A percentile compares a stretch with the other conserved stretches of the same genome.
phyloP scores from a whole-genome alignment of 2,113 vertebrate genomes.

The Anolis carolinensis region DNA sequence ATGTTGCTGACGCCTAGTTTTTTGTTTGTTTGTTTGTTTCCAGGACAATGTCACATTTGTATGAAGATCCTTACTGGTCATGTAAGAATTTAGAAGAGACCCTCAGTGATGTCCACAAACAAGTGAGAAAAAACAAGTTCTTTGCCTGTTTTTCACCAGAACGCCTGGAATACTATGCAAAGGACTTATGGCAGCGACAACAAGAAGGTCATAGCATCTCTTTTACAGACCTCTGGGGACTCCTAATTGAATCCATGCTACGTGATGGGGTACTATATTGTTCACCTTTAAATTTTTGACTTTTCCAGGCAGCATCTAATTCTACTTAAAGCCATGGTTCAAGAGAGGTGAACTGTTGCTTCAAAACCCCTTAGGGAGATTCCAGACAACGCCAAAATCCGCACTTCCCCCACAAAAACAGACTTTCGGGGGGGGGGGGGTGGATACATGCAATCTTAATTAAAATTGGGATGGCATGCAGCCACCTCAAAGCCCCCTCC shows the following conservation, averaged over 20 bases:
- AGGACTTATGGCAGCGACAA: constrained; percentile 71
- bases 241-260: constrained; percentile 80
- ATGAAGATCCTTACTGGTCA: constrained; percentile 84
- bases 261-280: constrained; percentile 76
- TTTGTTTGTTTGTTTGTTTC: background rate
- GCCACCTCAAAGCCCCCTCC: too few relatives aligned
- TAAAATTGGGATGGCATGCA: too few relatives aligned
- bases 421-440: too few relatives aligned
- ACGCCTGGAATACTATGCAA: constrained; percentile 74
- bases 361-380: background rate
- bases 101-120: constrained; percentile 67
- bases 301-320: background rate
- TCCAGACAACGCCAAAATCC: too few relatives aligned
- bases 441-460: too few relatives aligned
- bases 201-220: constrained; percentile 78
- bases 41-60: constrained; percentile 84
- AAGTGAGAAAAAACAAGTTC: constrained; percentile 72
- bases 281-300: background rate
- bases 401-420: too few relatives aligned
- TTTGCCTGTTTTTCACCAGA: constrained; percentile 70
- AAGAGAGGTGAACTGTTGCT: background rate
- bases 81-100: constrained; percentile 72
- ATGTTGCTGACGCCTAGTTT: background rate
- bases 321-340: background rate
- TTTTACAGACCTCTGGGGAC: constrained; percentile 83